These are phyloP conservation scores for Caenorhabditis sp. DNA, from an alignment of 2,888 invertebrate genomes.

Conservation along the genomic window DNA sequence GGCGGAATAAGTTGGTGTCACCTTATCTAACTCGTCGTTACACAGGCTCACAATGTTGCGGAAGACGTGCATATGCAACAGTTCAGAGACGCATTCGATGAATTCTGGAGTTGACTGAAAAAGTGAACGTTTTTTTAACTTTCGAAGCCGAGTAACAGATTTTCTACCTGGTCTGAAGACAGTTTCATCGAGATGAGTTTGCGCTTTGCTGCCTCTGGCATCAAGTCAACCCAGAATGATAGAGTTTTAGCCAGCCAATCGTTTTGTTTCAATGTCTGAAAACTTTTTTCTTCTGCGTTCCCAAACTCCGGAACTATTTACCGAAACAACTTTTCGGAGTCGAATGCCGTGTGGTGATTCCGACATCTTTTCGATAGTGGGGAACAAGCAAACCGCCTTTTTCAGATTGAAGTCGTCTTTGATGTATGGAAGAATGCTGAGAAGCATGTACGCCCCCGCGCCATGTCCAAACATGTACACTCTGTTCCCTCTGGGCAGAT, in stretches of 20 bases:
- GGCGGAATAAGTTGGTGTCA: constrained; percentile 1
- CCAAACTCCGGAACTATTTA: too few relatives aligned
- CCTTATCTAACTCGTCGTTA: constrained; percentile 68
- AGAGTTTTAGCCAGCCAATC: constrained; percentile 68
- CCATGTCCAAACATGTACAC: constrained; percentile 75
- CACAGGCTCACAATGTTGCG: constrained; percentile 69
- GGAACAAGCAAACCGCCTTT: constrained; percentile 72
- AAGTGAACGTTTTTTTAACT: neutral
- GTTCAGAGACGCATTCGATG: constrained; percentile 59
- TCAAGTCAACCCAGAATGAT: constrained; percentile 66
- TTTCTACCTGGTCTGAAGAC: constrained; percentile 36
- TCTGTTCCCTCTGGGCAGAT: constrained; percentile 65
- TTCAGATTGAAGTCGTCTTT: constrained; percentile 67
- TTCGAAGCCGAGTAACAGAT: too few relatives aligned
- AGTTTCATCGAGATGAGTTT: constrained; percentile 60
- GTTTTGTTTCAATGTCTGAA: constrained; percentile 66
- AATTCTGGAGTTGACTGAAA: constrained; percentile 59
- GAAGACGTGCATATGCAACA: constrained; percentile 68
- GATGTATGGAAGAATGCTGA: constrained; percentile 69
- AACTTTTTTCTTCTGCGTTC: neutral
- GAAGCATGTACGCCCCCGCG: constrained; percentile 72
- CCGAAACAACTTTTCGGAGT: constrained; percentile 64
- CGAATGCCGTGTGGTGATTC: constrained; percentile 70
- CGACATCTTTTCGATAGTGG: constrained; percentile 73
- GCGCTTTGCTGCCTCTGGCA: constrained; percentile 61